A percentile compares a stretch with the other conserved stretches of the same genome.
Evolutionary conservation across 2,888 invertebrate species (phyloP).

Genomic region (Pristionchus japonicus): DNA sequence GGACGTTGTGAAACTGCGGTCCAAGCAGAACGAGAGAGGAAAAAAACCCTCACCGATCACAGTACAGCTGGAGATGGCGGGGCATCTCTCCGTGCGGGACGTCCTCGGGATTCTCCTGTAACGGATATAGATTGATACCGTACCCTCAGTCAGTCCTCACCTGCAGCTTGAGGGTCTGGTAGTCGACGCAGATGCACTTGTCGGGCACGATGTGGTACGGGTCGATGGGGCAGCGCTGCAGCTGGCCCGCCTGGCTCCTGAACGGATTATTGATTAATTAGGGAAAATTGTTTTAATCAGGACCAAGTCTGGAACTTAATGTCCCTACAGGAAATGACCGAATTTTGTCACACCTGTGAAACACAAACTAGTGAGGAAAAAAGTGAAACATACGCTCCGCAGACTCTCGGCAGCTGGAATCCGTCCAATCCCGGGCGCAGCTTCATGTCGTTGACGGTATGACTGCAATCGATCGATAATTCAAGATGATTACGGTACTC

Average conservation of each 20-base stretch:
- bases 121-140: neutral
- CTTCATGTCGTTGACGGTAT: constrained; percentile 88
- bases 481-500: constrained; percentile 74
- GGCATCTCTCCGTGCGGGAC: constrained; percentile 98
- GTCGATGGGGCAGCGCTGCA: constrained; percentile 92
- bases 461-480: constrained; percentile 81
- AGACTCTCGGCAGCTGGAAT: constrained; percentile 93
- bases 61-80: constrained; percentile 92
- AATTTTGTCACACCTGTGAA: neutral
- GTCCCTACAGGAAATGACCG: neutral
- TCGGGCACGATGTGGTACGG: constrained; percentile 98
- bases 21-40: no score
- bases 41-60: constrained; percentile 80
- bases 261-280: no score
- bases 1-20: no score
- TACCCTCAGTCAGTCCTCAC: neutral
- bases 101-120: constrained; percentile 92
- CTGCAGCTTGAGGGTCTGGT: constrained; percentile 87
- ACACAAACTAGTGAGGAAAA: neutral
- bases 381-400: constrained; percentile 85
- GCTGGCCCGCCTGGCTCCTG: constrained; percentile 90
- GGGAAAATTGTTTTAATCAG: neutral
- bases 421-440: constrained; percentile 97
- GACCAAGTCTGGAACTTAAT: constrained; percentile 14
- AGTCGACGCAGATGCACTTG: constrained; percentile 96